Evolutionary conservation across 2,888 invertebrate species (phyloP), one percentile per base, ranked within the genome.

Genomic region (Melanophora roralis): DNA sequence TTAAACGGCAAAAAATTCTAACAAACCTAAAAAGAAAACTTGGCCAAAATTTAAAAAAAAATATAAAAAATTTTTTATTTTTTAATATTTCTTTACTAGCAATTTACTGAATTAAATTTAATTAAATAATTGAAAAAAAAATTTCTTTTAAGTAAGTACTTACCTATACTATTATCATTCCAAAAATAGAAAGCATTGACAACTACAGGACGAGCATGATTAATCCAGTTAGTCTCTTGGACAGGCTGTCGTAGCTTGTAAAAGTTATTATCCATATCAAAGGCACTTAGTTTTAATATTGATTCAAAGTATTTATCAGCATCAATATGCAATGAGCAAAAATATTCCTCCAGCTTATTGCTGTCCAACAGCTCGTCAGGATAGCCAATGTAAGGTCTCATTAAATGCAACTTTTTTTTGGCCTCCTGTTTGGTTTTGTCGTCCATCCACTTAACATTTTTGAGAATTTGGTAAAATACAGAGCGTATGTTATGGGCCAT

Each of bases 381-480:
- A 89, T 98, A 98, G 0, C 97, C 98, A 86, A 98, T 97, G 88
- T 97, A 96, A 0, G 96, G 94, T 1, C 94, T 92, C 95, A 98
- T 97, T 0, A 94, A 92, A 73, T 93, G 93, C 0, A 96, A 94
- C 88, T 97, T 97, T 77, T 94, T 93, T 77, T 96, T 89, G 0
- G 96, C 97, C 71, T 93, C 93, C 82, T 91, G 89, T 57, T 94
- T 93, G 0, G 98, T 98, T 82, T 91, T 90, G 0, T 93, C 93
- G 86, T 98, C 98, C 98, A 98, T 98, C 98, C 98, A 98, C 53
- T 95, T 94, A 12, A 97, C 94, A 73, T 93, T 92, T 16, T 92
- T 91, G 69, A 97, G 89, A 32, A 97, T 96, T 84, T 95, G 93
- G 78, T 93, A 92, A 91, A 98, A 98, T 83, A 97, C 94, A 68